Conservation (phyloP, 2,113 vertebrate species). For the Psilopogon haemacephalus region DNA sequence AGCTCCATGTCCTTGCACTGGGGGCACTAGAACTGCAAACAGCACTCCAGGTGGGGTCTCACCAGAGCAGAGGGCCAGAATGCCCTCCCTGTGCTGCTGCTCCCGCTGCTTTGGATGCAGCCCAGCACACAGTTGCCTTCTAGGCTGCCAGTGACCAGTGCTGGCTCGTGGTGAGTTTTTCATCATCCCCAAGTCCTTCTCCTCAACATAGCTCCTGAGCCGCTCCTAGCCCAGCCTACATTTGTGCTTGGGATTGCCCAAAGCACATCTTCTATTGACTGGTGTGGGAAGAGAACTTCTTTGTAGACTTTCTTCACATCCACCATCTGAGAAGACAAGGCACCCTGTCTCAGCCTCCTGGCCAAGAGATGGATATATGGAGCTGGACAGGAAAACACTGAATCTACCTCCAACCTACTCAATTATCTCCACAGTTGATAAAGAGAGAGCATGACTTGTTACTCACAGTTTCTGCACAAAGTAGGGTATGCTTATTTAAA, state of each 20-base stretch:
- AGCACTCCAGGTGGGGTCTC: neutral
- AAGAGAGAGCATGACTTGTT: fast-evolving
- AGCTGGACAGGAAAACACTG: neutral
- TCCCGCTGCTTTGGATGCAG: too few relatives aligned
- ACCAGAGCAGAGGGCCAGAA: neutral
- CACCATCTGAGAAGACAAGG: neutral
- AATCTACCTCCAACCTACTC: neutral
- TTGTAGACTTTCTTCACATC: neutral
- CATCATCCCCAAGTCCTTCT: too few relatives aligned
- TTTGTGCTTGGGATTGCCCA: neutral
- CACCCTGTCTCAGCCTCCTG: neutral
- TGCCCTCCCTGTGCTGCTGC: neutral
- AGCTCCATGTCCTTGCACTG: neutral
- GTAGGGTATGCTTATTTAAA: neutral
- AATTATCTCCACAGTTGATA: neutral
- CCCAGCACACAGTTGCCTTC: too few relatives aligned
- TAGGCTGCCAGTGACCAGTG: too few relatives aligned
- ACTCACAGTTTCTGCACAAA: neutral
- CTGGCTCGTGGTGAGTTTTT: too few relatives aligned
- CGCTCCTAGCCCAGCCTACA: too few relatives aligned
- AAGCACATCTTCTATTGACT: neutral
- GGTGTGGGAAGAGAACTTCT: neutral
- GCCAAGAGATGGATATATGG: neutral
- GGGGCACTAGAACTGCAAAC: neutral
- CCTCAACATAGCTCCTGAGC: too few relatives aligned